Percentiles rank a stretch among this genome's conserved stretches.
Conservation (phyloP, 2,113 vertebrate species). For the Scomber colias region DNA sequence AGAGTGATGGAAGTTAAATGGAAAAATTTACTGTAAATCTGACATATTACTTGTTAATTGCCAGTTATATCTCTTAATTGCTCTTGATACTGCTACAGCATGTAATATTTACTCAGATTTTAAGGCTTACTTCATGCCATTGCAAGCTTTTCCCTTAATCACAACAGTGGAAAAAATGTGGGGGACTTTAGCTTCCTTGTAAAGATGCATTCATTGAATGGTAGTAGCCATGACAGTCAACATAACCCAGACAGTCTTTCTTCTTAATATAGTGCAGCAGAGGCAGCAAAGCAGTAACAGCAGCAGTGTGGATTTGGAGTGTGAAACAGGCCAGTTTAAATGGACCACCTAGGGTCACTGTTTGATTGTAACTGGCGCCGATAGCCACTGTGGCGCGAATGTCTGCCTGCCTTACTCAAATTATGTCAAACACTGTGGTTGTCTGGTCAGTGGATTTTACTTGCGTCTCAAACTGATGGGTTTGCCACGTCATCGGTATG, state of each 20-base stretch:
- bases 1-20: too few relatives aligned
- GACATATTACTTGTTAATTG: too few relatives aligned
- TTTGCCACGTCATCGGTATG: constrained; percentile 6
- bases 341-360: constrained; percentile 6
- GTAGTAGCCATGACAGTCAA: too few relatives aligned
- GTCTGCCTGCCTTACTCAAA: constrained; percentile 6
- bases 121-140: too few relatives aligned
- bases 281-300: not conserved
- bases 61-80: too few relatives aligned
- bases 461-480: constrained; percentile 4
- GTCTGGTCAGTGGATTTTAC: constrained; percentile 18
- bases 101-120: too few relatives aligned
- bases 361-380: constrained; percentile 53
- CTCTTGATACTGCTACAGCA: too few relatives aligned
- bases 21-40: too few relatives aligned
- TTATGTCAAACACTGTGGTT: constrained; percentile 24
- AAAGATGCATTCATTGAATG: not conserved
- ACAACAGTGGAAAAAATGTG: too few relatives aligned
- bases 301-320: not conserved
- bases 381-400: constrained; percentile 34
- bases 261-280: not conserved
- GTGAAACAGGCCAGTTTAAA: not conserved
- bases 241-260: not conserved
- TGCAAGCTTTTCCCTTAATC: too few relatives aligned
- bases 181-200: not conserved